phyloP scores from a whole-genome alignment of 2,888 invertebrate species.

The Parthenolecanium corni region DNA sequence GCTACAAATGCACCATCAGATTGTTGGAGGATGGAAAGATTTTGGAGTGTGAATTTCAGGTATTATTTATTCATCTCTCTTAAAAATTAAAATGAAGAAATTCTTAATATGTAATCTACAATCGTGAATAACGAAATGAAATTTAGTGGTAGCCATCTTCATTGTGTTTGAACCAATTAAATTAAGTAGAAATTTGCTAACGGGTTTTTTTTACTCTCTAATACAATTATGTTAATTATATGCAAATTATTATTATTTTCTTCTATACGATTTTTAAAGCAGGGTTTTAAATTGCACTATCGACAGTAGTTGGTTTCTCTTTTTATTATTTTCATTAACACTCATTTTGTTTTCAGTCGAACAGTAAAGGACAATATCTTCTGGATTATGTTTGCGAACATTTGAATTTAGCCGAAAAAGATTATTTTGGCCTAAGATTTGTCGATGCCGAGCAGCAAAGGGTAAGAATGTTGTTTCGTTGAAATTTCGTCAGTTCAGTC shows the following conservation, averaged over 20 bases:
- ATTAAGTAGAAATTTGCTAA: no score
- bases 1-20: slow-evolving; percentile 77
- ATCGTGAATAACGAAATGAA: no score
- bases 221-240: not conserved
- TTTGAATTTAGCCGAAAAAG: slow-evolving; percentile 80
- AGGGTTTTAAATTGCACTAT: no score
- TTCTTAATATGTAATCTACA: not conserved
- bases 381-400: slow-evolving; percentile 83
- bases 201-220: no score
- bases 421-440: slow-evolving; percentile 88
- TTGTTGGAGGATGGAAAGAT: slow-evolving; percentile 83
- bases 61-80: slow-evolving; percentile 37
- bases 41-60: slow-evolving; percentile 85
- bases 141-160: no score
- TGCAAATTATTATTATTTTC: not conserved
- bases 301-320: no score
- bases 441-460: slow-evolving; percentile 79
- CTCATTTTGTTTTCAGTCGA: slow-evolving; percentile 51
- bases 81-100: not conserved
- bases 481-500: slow-evolving; percentile 9
- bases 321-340: not conserved
- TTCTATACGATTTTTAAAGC: no score
- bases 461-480: slow-evolving; percentile 45
- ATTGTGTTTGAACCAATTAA: no score
- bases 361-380: slow-evolving; percentile 79